phyloP scores from a whole-genome alignment of 2,888 invertebrate species.

The Hirtodrosophila confusa region DNA sequence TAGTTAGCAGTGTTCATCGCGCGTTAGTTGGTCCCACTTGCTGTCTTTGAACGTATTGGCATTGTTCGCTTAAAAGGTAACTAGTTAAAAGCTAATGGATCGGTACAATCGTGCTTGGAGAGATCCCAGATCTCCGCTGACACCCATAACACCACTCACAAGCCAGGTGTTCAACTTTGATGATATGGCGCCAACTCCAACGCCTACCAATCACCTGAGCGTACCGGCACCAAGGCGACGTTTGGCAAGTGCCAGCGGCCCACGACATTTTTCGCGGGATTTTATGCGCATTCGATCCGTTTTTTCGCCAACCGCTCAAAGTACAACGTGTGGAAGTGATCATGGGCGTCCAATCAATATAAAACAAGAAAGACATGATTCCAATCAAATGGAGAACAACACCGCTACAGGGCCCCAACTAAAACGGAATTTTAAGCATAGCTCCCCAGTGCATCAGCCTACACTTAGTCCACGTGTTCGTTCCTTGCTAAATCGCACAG shows the following conservation, averaged over 20 bases:
- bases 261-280: constrained; percentile 40
- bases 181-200: constrained; percentile 1
- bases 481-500: constrained; percentile 57
- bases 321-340: constrained; percentile 6
- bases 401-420: not conserved
- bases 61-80: not conserved
- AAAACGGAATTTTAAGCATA: constrained; percentile 35
- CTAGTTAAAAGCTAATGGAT: constrained; percentile 39
- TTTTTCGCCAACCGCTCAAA: constrained; percentile 52
- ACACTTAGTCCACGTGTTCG: constrained; percentile 63
- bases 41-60: too few relatives aligned
- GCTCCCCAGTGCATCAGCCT: constrained; percentile 61
- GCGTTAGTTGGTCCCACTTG: too few relatives aligned
- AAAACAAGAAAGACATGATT: not conserved
- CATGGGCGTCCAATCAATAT: not conserved
- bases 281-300: constrained; percentile 54
- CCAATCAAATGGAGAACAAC: not conserved
- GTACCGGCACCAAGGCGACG: not conserved
- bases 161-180: constrained; percentile 65
- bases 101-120: constrained; percentile 65
- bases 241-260: constrained; percentile 3
- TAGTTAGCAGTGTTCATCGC: too few relatives aligned
- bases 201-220: constrained; percentile 14
- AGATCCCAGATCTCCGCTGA: constrained; percentile 70
- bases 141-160: constrained; percentile 68